Evolutionary conservation across 2,797 vertebrate species (phyloP).

Genomic region (Hyperoplus lanceolatus): DNA sequence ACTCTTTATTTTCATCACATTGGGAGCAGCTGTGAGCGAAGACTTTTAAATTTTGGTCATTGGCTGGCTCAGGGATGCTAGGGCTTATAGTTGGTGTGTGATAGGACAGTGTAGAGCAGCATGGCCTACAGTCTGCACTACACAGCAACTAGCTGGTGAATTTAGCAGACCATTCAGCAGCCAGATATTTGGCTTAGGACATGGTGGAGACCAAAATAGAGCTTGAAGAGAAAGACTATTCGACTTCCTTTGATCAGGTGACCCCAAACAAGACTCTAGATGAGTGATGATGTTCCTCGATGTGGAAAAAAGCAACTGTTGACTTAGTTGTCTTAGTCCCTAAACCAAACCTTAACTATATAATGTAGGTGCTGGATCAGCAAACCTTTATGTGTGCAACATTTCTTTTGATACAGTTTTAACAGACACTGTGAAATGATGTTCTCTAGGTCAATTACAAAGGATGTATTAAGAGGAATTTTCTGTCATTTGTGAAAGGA

Average conservation of each 20-base stretch:
- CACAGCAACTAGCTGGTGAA: background rate
- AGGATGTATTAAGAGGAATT: too few relatives aligned
- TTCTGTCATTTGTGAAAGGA: too few relatives aligned
- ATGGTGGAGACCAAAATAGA: too few relatives aligned
- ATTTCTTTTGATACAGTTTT: too few relatives aligned
- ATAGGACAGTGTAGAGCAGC: conserved; percentile 8
- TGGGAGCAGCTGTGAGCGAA: conserved; percentile 41
- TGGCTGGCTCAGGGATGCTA: conserved; percentile 36
- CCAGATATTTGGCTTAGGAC: background rate
- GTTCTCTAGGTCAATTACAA: too few relatives aligned
- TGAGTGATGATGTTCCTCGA: background rate
- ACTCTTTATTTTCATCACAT: conserved; percentile 54
- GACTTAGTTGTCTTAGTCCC: too few relatives aligned
- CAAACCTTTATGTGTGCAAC: too few relatives aligned
- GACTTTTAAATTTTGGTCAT: conserved; percentile 49
- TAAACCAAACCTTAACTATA: too few relatives aligned
- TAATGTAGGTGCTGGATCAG: too few relatives aligned
- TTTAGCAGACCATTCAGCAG: background rate
- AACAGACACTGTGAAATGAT: too few relatives aligned
- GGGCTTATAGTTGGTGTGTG: conserved; percentile 12
- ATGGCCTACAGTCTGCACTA: background rate
- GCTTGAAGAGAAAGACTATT: background rate
- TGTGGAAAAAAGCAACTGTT: background rate
- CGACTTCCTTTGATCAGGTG: background rate
- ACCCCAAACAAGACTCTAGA: background rate